Base-by-base conservation (phyloP, 1,140 invertebrate genomes). In the Calephelis nemesis region DNA sequence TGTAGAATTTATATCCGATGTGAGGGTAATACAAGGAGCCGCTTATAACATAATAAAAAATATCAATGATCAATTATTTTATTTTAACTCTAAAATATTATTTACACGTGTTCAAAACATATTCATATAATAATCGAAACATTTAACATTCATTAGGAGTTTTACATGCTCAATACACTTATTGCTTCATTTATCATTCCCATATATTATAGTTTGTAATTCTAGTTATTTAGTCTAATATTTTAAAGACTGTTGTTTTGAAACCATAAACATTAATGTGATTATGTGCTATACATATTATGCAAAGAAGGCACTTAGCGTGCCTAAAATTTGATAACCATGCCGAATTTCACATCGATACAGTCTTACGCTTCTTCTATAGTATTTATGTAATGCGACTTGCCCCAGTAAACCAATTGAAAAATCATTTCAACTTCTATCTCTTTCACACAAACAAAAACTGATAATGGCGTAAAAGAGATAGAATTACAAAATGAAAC, bases 71-170 rank as follows among this genome's bases (percentile, higher is more conserved):
- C 58, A 58, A 79, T 72, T 75, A 76, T 81, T 83, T 82, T 78
- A 79, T 81, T 81, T 71, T 76, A 77, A 74, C 68, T 78, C 71
- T 76, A 78, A 75, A 78, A 74, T 76, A 83, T 65, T 81, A 82
- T 84, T 82, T 81, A 82, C 77, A 84, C 68, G 58, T 82, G 69
- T 76, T 82, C 72, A 74, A 79, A 76, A 78, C 78, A 82, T 75
- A 79, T 79, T 73, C 67, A 82, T 81, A 74, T 74, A 78, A 71
- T 75, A 74, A 78, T 79, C 74, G 72, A 81, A 79, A 78, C 75
- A 76, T 76, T 83, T 76, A 81, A 83, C 73, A 76, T 78, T 81
- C 71, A 77, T 74, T 71, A 80, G 65, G 63, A 70, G 58, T 54
- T 70, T 78, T 74, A 76, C 68, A 74, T 75, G 70, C 71, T 77